Conservation (phyloP, 2,113 vertebrate genomes). For the Callipepla squamata region DNA sequence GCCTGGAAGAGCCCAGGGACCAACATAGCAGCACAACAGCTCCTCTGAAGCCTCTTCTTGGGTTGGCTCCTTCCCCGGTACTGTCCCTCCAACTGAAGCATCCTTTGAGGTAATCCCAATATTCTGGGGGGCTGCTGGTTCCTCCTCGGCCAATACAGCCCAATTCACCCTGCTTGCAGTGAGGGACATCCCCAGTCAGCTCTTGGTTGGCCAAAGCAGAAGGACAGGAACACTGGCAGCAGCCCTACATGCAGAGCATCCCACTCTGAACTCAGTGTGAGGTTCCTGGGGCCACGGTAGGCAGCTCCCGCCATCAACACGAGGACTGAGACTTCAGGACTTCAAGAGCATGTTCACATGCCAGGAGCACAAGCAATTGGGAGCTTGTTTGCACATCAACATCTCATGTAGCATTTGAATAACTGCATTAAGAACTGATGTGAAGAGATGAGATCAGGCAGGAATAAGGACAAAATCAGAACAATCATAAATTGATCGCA, state of each 20-base stretch:
- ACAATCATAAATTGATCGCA: not conserved
- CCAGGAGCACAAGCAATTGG: not conserved
- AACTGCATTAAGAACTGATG: not conserved
- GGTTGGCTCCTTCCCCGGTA: not conserved
- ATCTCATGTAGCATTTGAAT: not conserved
- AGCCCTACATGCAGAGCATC: not conserved
- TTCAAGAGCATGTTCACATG: fast-evolving
- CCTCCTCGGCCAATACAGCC: not conserved
- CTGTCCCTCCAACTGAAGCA: not conserved
- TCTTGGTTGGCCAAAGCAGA: not conserved
- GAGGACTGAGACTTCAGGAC: not conserved
- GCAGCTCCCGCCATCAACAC: not conserved
- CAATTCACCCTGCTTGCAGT: not conserved
- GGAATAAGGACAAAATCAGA: not conserved
- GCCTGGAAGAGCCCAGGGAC: not conserved
- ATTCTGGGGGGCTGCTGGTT: not conserved
- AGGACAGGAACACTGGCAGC: not conserved
- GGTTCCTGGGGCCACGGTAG: not conserved
- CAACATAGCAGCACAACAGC: not conserved
- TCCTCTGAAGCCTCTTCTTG: not conserved
- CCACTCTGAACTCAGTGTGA: not conserved
- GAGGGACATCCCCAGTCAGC: too few relatives aligned
- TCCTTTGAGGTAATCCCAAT: not conserved
- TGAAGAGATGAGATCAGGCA: not conserved
- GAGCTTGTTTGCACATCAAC: not conserved